phyloP scores from a whole-genome alignment of 2,797 vertebrate species.

The Malurus splendens region DNA sequence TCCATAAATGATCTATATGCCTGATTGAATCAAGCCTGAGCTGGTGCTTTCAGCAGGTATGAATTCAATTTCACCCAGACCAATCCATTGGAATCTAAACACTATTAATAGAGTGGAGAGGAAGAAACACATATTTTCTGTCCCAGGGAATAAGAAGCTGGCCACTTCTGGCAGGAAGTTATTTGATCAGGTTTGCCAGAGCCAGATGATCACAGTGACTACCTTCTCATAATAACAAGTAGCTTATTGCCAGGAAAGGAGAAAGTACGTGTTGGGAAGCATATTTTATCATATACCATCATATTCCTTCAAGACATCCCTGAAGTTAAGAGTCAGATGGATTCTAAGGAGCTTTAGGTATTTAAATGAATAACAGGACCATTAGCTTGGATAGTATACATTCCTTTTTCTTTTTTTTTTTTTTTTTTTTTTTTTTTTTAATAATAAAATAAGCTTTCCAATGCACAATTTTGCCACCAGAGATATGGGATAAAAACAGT shows the following conservation, averaged over 20 bases:
- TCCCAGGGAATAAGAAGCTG: not conserved
- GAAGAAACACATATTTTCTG: not conserved
- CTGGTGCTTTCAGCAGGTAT: constrained; percentile 1
- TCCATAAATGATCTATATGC: constrained; percentile 37
- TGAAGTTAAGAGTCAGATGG: not conserved
- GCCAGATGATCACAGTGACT: not conserved
- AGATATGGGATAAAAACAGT: not conserved
- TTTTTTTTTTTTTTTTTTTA: no score
- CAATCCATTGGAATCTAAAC: constrained; percentile 41
- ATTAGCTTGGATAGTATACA: not conserved
- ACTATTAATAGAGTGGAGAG: constrained; percentile 12
- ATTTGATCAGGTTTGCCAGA: constrained; percentile 11
- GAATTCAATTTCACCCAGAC: constrained; percentile 38
- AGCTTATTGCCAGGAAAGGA: not conserved
- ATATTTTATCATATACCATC: not conserved
- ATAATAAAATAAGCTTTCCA: not conserved
- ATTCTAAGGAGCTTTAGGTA: not conserved
- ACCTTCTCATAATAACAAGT: not conserved
- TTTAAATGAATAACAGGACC: not conserved
- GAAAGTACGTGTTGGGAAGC: not conserved
- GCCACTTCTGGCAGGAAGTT: not conserved
- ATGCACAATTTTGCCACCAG: not conserved
- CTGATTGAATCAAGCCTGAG: not conserved
- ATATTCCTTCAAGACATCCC: not conserved
- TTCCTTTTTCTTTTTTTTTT: not conserved